These are phyloP conservation scores for Rhagoletis pomonella DNA, from an alignment of 1,140 invertebrate species.

Conservation along the genomic window DNA sequence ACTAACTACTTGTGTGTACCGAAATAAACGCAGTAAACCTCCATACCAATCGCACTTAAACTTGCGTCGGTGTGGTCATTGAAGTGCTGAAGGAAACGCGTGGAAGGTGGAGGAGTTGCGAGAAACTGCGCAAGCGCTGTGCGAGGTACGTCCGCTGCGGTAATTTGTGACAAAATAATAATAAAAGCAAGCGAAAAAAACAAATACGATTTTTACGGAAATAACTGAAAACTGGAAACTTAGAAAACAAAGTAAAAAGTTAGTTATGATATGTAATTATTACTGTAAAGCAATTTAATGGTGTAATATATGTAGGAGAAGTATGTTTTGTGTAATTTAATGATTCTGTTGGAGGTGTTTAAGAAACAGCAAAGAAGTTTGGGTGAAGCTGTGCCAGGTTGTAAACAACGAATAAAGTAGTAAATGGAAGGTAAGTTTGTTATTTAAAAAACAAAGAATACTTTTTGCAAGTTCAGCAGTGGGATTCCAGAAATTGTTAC, in stretches of 20 bases:
- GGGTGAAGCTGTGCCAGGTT: background rate
- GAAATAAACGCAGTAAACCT: background rate
- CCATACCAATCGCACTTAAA: background rate
- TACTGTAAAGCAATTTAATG: too few relatives aligned
- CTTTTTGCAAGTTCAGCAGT: too few relatives aligned
- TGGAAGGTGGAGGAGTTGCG: slow-evolving; percentile 4
- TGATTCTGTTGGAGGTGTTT: background rate
- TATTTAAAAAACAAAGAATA: too few relatives aligned
- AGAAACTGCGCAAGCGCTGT: slow-evolving; percentile 36
- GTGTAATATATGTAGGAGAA: too few relatives aligned
- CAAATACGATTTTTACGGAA: background rate
- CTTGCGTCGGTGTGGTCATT: background rate
- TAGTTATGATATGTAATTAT: too few relatives aligned
- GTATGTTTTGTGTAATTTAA: background rate
- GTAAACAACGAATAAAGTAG: slow-evolving; percentile 1
- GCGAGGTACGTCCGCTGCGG: background rate
- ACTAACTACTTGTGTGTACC: background rate
- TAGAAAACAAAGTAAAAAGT: too few relatives aligned
- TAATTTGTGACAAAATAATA: slow-evolving; percentile 45
- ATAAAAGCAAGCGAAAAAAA: background rate
- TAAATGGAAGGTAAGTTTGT: slow-evolving; percentile 1
- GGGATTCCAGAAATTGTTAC: too few relatives aligned
- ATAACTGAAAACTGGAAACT: background rate
- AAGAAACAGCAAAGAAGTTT: background rate
- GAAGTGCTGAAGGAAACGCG: slow-evolving; percentile 4